A percentile compares a stretch with the other conserved stretches of the same genome.
These are phyloP conservation scores for Trissonchulus sp. DNA, from an alignment of 2,888 invertebrate species.

Conservation along the genomic window DNA sequence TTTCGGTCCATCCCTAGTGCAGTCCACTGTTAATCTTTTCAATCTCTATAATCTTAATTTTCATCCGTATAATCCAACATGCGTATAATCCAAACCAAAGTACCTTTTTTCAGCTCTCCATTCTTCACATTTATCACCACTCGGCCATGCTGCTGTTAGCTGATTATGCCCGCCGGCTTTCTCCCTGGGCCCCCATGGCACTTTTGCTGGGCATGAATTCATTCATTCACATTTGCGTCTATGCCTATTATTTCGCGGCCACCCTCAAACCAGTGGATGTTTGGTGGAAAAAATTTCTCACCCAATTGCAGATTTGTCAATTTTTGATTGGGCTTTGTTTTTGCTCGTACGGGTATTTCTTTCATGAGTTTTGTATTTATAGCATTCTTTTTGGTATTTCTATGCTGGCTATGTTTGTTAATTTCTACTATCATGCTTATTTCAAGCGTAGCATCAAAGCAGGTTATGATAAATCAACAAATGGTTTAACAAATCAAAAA, in stretches of 20 bases:
- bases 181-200: conserved; percentile 50
- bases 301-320: conserved; percentile 51
- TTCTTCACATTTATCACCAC: conserved; percentile 53
- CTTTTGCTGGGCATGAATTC: conserved; percentile 48
- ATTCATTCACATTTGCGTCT: conserved; percentile 50
- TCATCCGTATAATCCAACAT: too few species aligned
- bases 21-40: too few species aligned
- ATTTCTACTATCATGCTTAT: conserved; percentile 51
- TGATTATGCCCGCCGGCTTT: conserved; percentile 43
- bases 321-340: conserved; percentile 47
- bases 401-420: conserved; percentile 49
- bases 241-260: conserved; percentile 50
- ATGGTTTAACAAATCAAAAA: too few species aligned
- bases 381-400: conserved; percentile 49
- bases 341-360: conserved; percentile 46
- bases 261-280: conserved; percentile 44
- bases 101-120: conserved; percentile 43
- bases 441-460: too few species aligned
- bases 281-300: conserved; percentile 50
- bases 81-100: too few species aligned
- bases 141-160: conserved; percentile 51
- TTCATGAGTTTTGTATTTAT: conserved; percentile 52
- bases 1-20: too few species aligned
- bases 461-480: too few species aligned
- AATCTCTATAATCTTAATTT: too few species aligned